Conservation (phyloP, 2,888 invertebrate genomes). For the Caenorhabditis japonica region DNA sequence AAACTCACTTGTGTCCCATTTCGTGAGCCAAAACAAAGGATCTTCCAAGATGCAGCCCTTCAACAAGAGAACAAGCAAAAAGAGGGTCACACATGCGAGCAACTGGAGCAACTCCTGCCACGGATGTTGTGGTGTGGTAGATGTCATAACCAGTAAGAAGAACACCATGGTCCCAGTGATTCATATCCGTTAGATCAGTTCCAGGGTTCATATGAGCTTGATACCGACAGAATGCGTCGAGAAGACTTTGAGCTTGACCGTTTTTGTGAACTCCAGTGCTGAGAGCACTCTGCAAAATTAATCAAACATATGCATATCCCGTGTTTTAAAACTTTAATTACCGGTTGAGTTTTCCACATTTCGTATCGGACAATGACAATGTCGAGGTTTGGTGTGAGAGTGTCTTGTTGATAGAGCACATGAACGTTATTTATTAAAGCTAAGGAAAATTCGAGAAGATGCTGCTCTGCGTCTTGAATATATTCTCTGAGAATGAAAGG, state of each 20-base stretch:
- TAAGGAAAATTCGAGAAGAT: conserved; percentile 75
- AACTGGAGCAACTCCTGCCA: conserved; percentile 77
- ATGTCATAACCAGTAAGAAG: conserved; percentile 77
- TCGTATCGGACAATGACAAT: conserved; percentile 76
- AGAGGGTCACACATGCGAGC: conserved; percentile 77
- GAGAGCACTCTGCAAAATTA: conserved; percentile 68
- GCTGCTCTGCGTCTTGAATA: conserved; percentile 74
- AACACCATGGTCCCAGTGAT: conserved; percentile 77
- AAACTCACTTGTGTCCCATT: conserved; percentile 77
- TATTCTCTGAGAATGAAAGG: conserved; percentile 52
- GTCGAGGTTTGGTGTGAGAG: conserved; percentile 74
- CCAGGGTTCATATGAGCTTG: conserved; percentile 76
- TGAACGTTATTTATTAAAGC: conserved; percentile 77
- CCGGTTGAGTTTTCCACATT: conserved; percentile 77
- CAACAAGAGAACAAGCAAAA: conserved; percentile 76
- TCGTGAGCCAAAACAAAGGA: conserved; percentile 77
- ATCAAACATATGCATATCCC: no score
- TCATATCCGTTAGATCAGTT: conserved; percentile 74
- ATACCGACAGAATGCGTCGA: conserved; percentile 76
- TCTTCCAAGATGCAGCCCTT: conserved; percentile 76
- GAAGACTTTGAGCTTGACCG: conserved; percentile 76
- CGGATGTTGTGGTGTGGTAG: conserved; percentile 77
- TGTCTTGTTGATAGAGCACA: conserved; percentile 74
- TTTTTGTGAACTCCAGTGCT: conserved; percentile 72
- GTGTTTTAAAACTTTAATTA: conserved; percentile 31